Evolutionary conservation across 2,113 vertebrate genomes (phyloP).

Genomic region (Ariopsis seemanni): DNA sequence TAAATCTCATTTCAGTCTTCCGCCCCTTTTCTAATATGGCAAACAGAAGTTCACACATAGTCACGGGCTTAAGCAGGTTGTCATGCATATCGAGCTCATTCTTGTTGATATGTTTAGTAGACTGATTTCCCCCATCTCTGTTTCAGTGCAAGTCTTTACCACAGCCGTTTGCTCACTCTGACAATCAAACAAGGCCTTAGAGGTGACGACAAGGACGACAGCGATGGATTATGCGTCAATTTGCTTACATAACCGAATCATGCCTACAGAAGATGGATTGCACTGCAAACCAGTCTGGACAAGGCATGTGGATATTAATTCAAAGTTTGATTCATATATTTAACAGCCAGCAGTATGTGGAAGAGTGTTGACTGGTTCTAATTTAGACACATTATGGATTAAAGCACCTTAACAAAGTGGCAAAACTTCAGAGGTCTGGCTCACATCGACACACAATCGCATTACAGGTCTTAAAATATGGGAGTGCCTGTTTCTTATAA

Average conservation of each 20-base stretch:
- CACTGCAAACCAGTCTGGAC: conserved; percentile 72
- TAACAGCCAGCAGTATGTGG: conserved; percentile 69
- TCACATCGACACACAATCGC: conserved; percentile 2
- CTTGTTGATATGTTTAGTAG: conserved; percentile 45
- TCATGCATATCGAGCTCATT: conserved; percentile 46
- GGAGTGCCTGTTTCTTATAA: background rate
- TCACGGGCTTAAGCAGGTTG: conserved; percentile 29
- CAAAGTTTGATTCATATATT: conserved; percentile 76
- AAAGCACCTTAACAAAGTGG: conserved; percentile 30
- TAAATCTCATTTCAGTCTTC: conserved; percentile 45
- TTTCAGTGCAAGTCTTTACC: conserved; percentile 51
- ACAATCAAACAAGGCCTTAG: conserved; percentile 75
- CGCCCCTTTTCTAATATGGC: conserved; percentile 5
- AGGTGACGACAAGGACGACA: conserved; percentile 76
- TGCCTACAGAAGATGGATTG: conserved; percentile 77
- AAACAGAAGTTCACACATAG: background rate
- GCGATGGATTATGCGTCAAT: conserved; percentile 79
- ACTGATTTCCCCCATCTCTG: conserved; percentile 51
- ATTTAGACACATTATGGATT: conserved; percentile 72
- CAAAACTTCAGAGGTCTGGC: background rate
- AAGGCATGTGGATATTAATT: conserved; percentile 78
- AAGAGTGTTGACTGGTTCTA: conserved; percentile 63
- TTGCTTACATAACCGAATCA: conserved; percentile 78
- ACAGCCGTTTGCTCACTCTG: conserved; percentile 64
- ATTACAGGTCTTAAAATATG: conserved; percentile 18